These are phyloP conservation scores for Nothobranchius kuhntae DNA, from an alignment of 2,113 vertebrate genomes.

Conservation along the genomic window DNA sequence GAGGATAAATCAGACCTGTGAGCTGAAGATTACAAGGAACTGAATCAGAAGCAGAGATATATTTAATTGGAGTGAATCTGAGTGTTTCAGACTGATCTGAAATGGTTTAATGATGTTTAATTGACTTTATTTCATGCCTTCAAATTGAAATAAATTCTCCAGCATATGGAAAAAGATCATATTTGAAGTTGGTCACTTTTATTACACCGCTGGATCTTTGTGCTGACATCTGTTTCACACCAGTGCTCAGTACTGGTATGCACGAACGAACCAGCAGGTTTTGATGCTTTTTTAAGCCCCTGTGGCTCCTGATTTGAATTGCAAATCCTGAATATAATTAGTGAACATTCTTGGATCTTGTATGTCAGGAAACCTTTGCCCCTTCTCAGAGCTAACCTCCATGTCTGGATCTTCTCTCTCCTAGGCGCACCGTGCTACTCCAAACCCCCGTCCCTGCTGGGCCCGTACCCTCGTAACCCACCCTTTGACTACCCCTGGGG, in stretches of 20 bases:
- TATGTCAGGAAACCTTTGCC: constrained; percentile 72
- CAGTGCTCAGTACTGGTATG: constrained; percentile 59
- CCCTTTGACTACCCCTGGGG: constrained; percentile 91
- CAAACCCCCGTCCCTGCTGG: constrained; percentile 88
- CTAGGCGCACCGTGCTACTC: constrained; percentile 85
- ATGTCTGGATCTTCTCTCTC: constrained; percentile 57
- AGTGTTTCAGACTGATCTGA: constrained; percentile 28
- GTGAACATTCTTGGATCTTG: constrained; percentile 70
- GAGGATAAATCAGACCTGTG: too few species aligned
- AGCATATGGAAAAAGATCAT: background rate
- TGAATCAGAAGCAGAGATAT: constrained; percentile 17
- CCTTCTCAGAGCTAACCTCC: constrained; percentile 59
- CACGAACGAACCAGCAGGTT: constrained; percentile 67
- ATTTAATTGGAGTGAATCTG: constrained; percentile 31
- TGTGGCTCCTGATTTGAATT: constrained; percentile 73
- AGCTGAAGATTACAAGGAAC: background rate
- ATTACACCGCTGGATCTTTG: constrained; percentile 25
- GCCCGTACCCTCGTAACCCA: constrained; percentile 83
- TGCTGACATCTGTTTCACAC: constrained; percentile 47
- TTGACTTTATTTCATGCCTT: constrained; percentile 11
- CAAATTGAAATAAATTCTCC: constrained; percentile 11
- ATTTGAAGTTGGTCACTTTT: too few species aligned
- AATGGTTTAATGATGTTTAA: constrained; percentile 19
- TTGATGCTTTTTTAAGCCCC: constrained; percentile 54
- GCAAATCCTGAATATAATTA: constrained; percentile 73